Evolutionary conservation across 2,888 invertebrate genomes (phyloP).

Genomic region (Gastrophysa polygoni): DNA sequence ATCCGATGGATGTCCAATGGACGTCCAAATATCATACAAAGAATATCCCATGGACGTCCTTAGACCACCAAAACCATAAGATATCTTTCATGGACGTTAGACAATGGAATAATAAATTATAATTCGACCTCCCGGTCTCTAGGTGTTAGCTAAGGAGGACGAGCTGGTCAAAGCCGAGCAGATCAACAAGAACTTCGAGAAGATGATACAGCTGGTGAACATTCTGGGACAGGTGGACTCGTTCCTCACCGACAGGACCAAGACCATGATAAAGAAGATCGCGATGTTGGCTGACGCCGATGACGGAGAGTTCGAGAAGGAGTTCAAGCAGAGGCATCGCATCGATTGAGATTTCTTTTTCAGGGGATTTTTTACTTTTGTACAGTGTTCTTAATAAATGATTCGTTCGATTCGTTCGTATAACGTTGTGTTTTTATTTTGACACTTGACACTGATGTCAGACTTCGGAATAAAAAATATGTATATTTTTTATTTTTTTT

Average conservation of each 20-base stretch:
- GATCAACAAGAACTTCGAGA: constrained; percentile 59
- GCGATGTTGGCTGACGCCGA: constrained; percentile 57
- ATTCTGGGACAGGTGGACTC: constrained; percentile 61
- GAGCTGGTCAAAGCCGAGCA: constrained; percentile 54
- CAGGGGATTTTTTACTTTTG: not conserved
- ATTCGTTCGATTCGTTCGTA: no score
- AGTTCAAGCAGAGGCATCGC: not conserved
- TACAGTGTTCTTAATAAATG: not conserved
- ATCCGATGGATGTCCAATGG: no score
- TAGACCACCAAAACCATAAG: no score
- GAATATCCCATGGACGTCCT: no score
- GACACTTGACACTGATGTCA: no score
- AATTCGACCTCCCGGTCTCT: no score
- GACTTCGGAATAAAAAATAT: no score
- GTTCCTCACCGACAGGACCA: constrained; percentile 59
- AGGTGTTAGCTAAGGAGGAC: constrained; percentile 49
- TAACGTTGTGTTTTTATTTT: no score
- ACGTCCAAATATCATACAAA: no score
- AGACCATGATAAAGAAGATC: constrained; percentile 56
- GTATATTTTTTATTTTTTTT: no score
- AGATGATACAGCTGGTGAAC: constrained; percentile 60
- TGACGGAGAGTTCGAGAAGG: constrained; percentile 37
- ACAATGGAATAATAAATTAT: no score
- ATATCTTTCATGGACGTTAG: no score
- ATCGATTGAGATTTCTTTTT: not conserved